phyloP scores from a whole-genome alignment of 2,797 vertebrate genomes.

The Glossophaga mutica region DNA sequence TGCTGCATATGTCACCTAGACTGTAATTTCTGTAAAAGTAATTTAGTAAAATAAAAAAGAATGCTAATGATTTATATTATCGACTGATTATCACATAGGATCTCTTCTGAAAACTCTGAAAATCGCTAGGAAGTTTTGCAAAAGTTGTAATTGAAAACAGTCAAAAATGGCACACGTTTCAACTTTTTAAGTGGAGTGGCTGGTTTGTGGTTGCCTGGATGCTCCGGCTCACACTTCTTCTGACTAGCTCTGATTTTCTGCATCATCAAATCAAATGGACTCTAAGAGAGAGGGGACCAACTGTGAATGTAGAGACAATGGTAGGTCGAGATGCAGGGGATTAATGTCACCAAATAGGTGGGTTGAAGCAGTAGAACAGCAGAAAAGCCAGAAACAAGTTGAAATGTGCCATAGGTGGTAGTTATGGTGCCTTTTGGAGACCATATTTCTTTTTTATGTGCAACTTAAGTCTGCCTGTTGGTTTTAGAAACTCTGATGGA shows the following conservation, averaged over 20 bases:
- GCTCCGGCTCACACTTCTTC: not conserved
- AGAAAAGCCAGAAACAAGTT: not conserved
- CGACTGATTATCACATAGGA: not conserved
- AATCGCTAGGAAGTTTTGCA: not conserved
- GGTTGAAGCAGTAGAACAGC: not conserved
- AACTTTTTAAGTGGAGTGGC: not conserved
- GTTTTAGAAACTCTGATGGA: not conserved
- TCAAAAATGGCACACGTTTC: not conserved
- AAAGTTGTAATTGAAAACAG: not conserved
- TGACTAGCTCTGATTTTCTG: not conserved
- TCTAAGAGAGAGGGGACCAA: not conserved
- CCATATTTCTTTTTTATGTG: not conserved
- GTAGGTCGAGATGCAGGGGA: not conserved
- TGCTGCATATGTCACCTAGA: not conserved
- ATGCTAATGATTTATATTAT: not conserved
- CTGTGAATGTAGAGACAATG: not conserved
- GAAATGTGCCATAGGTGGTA: not conserved
- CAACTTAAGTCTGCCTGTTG: not conserved
- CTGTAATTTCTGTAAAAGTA: not conserved
- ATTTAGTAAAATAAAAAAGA: not conserved
- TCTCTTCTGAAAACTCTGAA: not conserved
- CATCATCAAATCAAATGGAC: not conserved
- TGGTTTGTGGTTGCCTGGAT: not conserved
- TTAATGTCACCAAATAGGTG: not conserved
- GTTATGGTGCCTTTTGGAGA: not conserved